Evolutionary conservation across 2,888 invertebrate species (phyloP).

Genomic region (Dasypolia templi): DNA sequence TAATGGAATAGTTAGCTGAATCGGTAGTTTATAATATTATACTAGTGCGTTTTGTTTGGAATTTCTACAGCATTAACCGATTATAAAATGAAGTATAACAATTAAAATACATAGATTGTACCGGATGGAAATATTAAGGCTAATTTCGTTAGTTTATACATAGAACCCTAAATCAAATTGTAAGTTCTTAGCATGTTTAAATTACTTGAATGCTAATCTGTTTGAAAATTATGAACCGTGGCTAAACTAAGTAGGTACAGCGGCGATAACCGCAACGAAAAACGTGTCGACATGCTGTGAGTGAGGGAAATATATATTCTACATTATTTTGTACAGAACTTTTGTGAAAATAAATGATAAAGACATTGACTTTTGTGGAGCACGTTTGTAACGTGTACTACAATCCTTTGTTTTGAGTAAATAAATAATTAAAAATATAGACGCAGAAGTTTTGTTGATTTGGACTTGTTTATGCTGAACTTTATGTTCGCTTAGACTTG

Average conservation of each 20-base stretch:
- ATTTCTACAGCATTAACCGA: background rate
- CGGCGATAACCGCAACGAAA: slow-evolving; percentile 45
- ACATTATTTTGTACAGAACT: slow-evolving; percentile 18
- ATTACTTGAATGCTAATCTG: slow-evolving; percentile 53
- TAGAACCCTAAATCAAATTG: slow-evolving; percentile 35
- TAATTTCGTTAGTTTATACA: slow-evolving; percentile 20
- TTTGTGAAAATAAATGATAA: slow-evolving; percentile 9
- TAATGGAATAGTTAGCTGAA: background rate
- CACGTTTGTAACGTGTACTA: too few species aligned
- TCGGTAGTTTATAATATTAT: too few species aligned
- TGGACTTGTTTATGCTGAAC: too few species aligned
- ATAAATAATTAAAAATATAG: too few species aligned
- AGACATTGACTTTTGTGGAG: background rate
- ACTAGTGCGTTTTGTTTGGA: background rate
- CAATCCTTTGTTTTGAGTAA: too few species aligned
- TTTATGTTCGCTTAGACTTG: too few species aligned
- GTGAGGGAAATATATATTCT: slow-evolving; percentile 14
- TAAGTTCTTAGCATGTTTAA: slow-evolving; percentile 50
- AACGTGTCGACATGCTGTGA: slow-evolving; percentile 55
- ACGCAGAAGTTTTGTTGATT: background rate
- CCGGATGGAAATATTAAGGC: slow-evolving; percentile 20
- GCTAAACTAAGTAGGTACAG: slow-evolving; percentile 49
- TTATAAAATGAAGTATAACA: slow-evolving; percentile 1
- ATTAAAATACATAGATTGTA: background rate
- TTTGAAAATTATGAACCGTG: slow-evolving; percentile 56